Evolutionary conservation across 2,888 invertebrate species (phyloP), one percentile per base, ranked within the genome.

Genomic region (Sepiola atlantica): DNA sequence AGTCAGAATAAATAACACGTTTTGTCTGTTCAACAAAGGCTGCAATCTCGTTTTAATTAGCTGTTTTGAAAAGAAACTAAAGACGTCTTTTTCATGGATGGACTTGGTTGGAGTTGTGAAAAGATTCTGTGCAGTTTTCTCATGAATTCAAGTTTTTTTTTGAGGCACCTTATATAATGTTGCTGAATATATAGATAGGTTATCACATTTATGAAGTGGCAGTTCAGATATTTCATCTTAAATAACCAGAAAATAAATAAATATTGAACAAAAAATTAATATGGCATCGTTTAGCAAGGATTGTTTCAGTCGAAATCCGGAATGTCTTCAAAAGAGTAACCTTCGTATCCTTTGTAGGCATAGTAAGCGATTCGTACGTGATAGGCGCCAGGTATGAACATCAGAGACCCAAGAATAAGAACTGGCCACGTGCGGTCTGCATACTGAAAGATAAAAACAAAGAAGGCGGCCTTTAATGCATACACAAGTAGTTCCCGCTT

Each of bases 371-470:
- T 98, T 96, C 98, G 98, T 93, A 99, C 98, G 97, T 99, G 99
- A 97, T 99, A 99, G 94, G 98, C 98, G 91, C 99, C 99, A 0
- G 99, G 99, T 95, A 99, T 98, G 97, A 99, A 99, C 98, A 99
- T 99, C 90, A 99, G 98, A 45, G 98, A 98, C 61, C 99, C 99
- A 96, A 99, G 97, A 95, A 99, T 98, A 95, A 99, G 98, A 97
- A 99, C 98, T 0, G 99, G 99, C 98, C 98, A 99, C 97, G 98
- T 98, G 95, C 99, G 98, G 97, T 99, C 99, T 4, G 98, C 98
- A 97, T 99, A 99, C 98, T 98, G 97, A 57, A 98, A 97, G 45
- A 55, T 14, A 92, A 20, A 57, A 35, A 93, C 16, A 93, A 93
- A 77, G 77, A n/a, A n/a, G n/a, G 54, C 0, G n/a, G 12, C 16